These are phyloP conservation scores for Erinaceus europaeus DNA, from an alignment of 2,113 vertebrate species.

Conservation along the genomic window DNA sequence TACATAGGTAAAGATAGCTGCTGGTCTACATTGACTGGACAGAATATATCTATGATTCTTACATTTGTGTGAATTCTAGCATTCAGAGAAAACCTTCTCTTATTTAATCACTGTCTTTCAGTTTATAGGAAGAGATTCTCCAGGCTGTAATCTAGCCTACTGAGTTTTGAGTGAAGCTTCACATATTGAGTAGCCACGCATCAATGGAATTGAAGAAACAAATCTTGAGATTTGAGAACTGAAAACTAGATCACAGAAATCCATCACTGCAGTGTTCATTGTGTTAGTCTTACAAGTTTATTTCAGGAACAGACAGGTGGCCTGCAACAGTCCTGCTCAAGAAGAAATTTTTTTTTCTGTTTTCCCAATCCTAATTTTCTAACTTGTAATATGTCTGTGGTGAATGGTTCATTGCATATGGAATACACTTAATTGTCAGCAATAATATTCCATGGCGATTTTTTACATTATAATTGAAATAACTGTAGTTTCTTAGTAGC, in stretches of 20 bases:
- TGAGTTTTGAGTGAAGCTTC: conserved; percentile 19
- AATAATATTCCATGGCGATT: background rate
- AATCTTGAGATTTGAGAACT: background rate
- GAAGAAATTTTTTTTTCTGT: background rate
- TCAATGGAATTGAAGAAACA: too few relatives aligned
- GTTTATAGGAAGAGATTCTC: background rate
- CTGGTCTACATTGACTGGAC: background rate
- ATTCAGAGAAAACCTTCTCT: conserved; percentile 1
- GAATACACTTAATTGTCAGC: background rate
- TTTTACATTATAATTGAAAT: background rate
- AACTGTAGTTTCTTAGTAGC: background rate
- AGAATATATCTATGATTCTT: conserved; percentile 8
- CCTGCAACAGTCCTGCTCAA: background rate
- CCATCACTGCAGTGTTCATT: background rate
- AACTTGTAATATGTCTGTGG: background rate
- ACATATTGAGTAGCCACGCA: too few relatives aligned
- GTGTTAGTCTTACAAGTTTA: background rate
- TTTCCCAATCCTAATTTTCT: background rate
- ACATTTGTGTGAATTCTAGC: conserved; percentile 9
- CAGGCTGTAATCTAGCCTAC: background rate
- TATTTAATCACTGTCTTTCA: background rate
- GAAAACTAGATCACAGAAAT: background rate
- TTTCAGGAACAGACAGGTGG: conserved; percentile 29
- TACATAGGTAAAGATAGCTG: conserved; percentile 1
- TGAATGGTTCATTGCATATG: background rate